These are phyloP conservation scores for Nemoura dubitans DNA, from an alignment of 2,888 invertebrate species.

Conservation along the genomic window DNA sequence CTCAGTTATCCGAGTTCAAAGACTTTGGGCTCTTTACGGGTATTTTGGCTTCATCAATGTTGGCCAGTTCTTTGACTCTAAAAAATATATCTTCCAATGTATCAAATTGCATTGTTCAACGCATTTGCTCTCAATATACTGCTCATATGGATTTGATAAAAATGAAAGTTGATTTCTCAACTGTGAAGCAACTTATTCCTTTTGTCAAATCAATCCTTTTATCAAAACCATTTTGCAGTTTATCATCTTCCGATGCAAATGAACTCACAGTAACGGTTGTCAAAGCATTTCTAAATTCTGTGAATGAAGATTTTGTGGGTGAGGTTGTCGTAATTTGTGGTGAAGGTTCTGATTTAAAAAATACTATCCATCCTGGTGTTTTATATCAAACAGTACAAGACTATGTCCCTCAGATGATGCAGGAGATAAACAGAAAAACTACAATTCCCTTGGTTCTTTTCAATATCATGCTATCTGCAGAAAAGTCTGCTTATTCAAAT, in stretches of 20 bases:
- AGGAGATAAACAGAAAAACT: conserved; percentile 25
- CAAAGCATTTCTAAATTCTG: conserved; percentile 45
- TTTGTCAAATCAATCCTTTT: conserved; percentile 43
- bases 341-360: conserved; percentile 24
- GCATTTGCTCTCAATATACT: background rate
- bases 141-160: conserved; percentile 37
- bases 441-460: conserved; percentile 37
- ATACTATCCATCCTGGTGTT: conserved; percentile 37
- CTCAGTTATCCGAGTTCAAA: conserved; percentile 42
- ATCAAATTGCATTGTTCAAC: conserved; percentile 39
- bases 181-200: conserved; percentile 45
- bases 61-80: conserved; percentile 39
- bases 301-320: conserved; percentile 41
- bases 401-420: background rate
- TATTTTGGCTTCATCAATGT: conserved; percentile 40
- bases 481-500: background rate
- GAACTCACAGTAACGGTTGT: conserved; percentile 39
- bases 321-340: conserved; percentile 43
- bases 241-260: conserved; percentile 37
- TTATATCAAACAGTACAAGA: conserved; percentile 41
- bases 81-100: background rate
- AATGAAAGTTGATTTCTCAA: conserved; percentile 44
- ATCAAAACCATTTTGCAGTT: conserved; percentile 46
- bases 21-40: conserved; percentile 49
- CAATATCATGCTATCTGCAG: conserved; percentile 47